A percentile compares a stretch with the other conserved stretches of the same genome.
Evolutionary conservation across 1,140 invertebrate genomes (phyloP).

Genomic region (Heterodera schachtii): DNA sequence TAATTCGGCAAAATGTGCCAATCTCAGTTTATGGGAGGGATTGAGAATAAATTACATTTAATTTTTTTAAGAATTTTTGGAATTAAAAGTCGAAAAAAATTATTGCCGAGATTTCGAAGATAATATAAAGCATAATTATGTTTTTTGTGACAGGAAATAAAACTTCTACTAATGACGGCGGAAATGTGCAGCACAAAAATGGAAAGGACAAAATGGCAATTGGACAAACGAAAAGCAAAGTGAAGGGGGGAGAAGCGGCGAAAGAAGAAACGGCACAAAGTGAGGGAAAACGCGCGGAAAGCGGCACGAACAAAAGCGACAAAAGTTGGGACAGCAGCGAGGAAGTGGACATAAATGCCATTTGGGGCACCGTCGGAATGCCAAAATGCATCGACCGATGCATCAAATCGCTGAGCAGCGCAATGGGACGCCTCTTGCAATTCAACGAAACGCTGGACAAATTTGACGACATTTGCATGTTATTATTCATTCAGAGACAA

Average conservation of each 20-base stretch:
- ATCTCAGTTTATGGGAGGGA: no score
- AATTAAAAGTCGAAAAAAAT: no score
- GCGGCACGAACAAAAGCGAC: not conserved
- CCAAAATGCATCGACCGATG: slow-evolving; percentile 20
- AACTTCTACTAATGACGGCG: not conserved
- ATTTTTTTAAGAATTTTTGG: no score
- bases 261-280: no score
- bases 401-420: slow-evolving; percentile 6
- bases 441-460: slow-evolving; percentile 24
- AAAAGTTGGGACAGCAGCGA: not conserved
- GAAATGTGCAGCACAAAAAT: not conserved
- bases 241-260: no score
- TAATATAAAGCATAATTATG: no score
- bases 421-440: slow-evolving; percentile 12
- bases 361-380: slow-evolving; percentile 22
- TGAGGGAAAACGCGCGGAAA: not conserved
- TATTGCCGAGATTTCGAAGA: no score
- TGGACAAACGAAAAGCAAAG: not conserved
- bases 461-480: slow-evolving; percentile 21
- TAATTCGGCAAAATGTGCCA: no score
- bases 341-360: slow-evolving; percentile 5
- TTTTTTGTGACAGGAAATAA: not conserved
- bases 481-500: not conserved
- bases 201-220: not conserved
- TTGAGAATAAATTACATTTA: no score